phyloP scores from a whole-genome alignment of 2,888 invertebrate species.

The Scelioninae gen. 1 region DNA sequence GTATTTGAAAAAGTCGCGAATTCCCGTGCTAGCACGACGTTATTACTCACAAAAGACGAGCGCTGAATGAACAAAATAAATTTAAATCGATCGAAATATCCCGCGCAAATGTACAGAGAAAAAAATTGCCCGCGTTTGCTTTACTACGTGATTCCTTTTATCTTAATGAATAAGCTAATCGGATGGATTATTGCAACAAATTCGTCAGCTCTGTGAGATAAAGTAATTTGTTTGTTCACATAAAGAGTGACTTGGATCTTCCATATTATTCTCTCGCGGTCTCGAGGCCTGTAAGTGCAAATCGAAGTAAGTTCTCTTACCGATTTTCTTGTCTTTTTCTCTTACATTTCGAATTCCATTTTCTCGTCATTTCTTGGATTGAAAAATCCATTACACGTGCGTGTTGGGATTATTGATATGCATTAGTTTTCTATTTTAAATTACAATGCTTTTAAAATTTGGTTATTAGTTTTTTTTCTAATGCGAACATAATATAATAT shows the following conservation, averaged over 20 bases:
- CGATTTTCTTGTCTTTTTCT: slow-evolving; percentile 32
- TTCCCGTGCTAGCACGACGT: not conserved
- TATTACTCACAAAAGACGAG: slow-evolving; percentile 14
- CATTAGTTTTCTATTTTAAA: slow-evolving; percentile 22
- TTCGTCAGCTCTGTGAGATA: not conserved
- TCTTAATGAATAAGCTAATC: slow-evolving; percentile 27
- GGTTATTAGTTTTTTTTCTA: not conserved
- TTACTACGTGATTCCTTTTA: slow-evolving; percentile 28
- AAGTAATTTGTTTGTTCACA: slow-evolving; percentile 27
- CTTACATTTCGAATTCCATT: slow-evolving; percentile 55
- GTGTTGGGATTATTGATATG: slow-evolving; percentile 37
- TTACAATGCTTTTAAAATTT: slow-evolving; percentile 2
- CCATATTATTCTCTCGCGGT: not conserved
- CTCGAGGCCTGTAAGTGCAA: slow-evolving; percentile 47
- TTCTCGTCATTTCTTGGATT: slow-evolving; percentile 51
- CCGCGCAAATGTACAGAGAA: slow-evolving; percentile 11
- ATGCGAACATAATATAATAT: too few species aligned
- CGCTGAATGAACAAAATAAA: slow-evolving; percentile 23
- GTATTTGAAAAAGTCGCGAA: slow-evolving; percentile 4
- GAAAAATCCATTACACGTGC: slow-evolving; percentile 64
- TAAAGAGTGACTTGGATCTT: slow-evolving; percentile 23
- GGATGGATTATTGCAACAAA: slow-evolving; percentile 6
- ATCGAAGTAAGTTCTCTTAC: slow-evolving; percentile 53
- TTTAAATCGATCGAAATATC: slow-evolving; percentile 2
- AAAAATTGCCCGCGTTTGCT: slow-evolving; percentile 13